phyloP scores from a whole-genome alignment of 2,888 invertebrate genomes.

The Flexamia atlantica region DNA sequence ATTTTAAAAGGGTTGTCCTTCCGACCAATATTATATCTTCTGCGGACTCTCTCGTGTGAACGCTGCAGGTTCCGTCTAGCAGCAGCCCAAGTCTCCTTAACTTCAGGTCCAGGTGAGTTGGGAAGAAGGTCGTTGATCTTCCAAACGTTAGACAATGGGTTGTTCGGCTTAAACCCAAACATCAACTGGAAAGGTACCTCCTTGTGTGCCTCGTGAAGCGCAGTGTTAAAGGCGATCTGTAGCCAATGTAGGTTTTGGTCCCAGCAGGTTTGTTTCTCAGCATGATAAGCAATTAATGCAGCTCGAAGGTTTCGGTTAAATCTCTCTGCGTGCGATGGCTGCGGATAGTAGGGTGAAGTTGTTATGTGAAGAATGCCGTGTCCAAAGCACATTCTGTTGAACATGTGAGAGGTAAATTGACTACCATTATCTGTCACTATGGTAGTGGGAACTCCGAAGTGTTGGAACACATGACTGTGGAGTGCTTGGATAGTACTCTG shows the following conservation, averaged over 20 bases:
- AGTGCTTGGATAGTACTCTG: too few relatives aligned
- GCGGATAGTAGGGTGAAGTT: conserved; percentile 15
- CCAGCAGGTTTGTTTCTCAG: neutral
- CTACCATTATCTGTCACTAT: conserved; percentile 13
- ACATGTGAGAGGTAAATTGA: neutral
- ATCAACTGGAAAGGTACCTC: conserved; percentile 13
- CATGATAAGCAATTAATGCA: conserved; percentile 13
- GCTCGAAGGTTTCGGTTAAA: neutral
- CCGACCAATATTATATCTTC: neutral
- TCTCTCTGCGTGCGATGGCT: neutral
- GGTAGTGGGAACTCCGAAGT: neutral
- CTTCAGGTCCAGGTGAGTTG: neutral
- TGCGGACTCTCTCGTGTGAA: neutral
- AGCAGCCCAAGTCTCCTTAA: neutral
- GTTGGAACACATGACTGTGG: neutral
- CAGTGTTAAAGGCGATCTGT: conserved; percentile 9
- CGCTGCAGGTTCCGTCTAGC: neutral
- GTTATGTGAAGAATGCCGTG: conserved; percentile 7
- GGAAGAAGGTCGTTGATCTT: conserved; percentile 19
- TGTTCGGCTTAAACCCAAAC: conserved; percentile 19
- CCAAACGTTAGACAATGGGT: conserved; percentile 19
- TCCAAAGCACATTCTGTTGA: conserved; percentile 23
- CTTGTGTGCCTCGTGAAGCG: neutral
- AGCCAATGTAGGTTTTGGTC: conserved; percentile 18
- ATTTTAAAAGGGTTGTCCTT: conserved; percentile 7